Base-by-base conservation (phyloP, 2,888 invertebrate genomes). In the Deilephila porcellus region DNA sequence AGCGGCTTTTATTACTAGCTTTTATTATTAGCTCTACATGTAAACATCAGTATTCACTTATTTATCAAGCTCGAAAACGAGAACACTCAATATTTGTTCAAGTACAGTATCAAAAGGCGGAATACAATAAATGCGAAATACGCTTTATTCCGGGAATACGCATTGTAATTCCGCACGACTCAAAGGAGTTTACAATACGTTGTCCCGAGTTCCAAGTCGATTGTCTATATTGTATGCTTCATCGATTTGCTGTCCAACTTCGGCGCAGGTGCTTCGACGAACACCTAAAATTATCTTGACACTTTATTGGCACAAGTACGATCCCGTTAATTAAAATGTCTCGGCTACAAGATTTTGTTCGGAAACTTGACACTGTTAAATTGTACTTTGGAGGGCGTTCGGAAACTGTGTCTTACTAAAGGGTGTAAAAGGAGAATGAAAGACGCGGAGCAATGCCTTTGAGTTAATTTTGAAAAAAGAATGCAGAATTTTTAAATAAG, bases 201-300 rank as follows among this genome's bases (percentile, higher is more conserved):
- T 25, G n/a, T n/a, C 14, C 45, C 63, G 45, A 20, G 45, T n/a
- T 45, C 20, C 20, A 45, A 45, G 20, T 67, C 37, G 19, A 67
- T 60, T 34, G 17, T 29, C 34, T 71, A 56, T 71, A 34, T 37
- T 78, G 80, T 82, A 82, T 83, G 78, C 78, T 71, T 71, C 82
- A 90, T 92, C 86, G 90, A 91, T 91, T 90, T 85, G 70, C 84
- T 80, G 87, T 87, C 89, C 85, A 87, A 77, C 81, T 81, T 80
- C 73, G 85, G 78, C 88, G 77, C 93, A 93, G 93, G 91, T 92
- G 93, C 80, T 86, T 81, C 74, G 73, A 78, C 74, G 83, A 84
- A 78, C 84, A 81, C 82, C 86, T 86, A 84, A 88, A 91, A 90
- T 90, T 89, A 90, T 91, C 90, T 90, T 85, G 89, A 87, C 88